Conservation (phyloP, 2,113 vertebrate species). For the Mohoua ochrocephala region DNA sequence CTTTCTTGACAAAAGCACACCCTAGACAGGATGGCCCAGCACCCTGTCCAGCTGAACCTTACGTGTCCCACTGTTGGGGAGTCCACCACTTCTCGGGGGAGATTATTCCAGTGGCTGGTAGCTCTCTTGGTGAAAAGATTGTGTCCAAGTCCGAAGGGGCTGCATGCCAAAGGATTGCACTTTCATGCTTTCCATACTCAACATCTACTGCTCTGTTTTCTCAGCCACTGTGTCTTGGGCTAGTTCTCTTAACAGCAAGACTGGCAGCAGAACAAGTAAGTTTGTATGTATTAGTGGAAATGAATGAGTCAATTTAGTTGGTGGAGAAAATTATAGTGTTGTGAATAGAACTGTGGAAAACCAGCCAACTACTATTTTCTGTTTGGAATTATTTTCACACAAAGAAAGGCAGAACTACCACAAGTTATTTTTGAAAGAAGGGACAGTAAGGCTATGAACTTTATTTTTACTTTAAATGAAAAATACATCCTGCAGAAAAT, state of each 20-base stretch:
- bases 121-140: background rate
- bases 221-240: background rate
- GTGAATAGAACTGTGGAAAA: slow-evolving; percentile 21
- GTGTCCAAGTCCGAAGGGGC: background rate
- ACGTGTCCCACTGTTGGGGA: background rate
- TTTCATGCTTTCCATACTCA: background rate
- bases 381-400: background rate
- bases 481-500: background rate
- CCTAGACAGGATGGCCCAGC: background rate
- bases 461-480: background rate
- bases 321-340: slow-evolving; percentile 42
- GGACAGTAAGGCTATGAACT: background rate
- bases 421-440: background rate
- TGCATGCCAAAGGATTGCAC: background rate
- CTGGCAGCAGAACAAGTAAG: slow-evolving; percentile 5
- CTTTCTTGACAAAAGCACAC: background rate
- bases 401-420: background rate
- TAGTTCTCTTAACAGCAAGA: background rate
- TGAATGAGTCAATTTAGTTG: slow-evolving; percentile 38
- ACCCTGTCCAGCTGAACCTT: background rate
- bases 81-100: background rate
- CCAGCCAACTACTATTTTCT: slow-evolving; percentile 39
- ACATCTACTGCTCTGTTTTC: background rate
- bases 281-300: slow-evolving; percentile 22
- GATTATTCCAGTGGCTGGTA: background rate